Conservation (phyloP, 2,797 vertebrate species). For the Aulostomus chinensis region DNA sequence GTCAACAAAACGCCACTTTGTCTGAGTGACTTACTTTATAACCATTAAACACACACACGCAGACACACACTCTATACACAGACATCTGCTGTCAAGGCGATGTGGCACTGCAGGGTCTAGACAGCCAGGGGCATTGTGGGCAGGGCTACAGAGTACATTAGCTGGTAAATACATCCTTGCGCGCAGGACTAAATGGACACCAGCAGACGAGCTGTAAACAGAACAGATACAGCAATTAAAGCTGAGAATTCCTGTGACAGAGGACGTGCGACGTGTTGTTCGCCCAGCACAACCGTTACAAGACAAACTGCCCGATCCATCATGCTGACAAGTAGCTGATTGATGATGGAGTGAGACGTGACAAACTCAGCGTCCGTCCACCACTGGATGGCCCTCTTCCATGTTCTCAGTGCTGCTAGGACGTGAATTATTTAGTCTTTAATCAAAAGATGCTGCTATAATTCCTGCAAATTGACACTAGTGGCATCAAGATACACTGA, state of each 20-base stretch:
- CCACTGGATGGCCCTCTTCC: no score
- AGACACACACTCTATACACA: constrained; percentile 8
- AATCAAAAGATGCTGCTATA: no score
- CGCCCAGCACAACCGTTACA: no score
- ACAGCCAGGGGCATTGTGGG: constrained; percentile 47
- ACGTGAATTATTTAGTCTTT: no score
- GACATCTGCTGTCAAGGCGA: constrained; percentile 39
- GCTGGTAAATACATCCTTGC: constrained; percentile 13
- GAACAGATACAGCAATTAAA: constrained; percentile 14
- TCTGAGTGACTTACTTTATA: constrained; percentile 5
- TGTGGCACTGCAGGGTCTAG: constrained; percentile 16
- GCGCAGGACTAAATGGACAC: constrained; percentile 13
- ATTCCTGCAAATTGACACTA: no score
- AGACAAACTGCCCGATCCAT: no score
- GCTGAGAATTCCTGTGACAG: constrained; percentile 6
- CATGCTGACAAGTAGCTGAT: no score
- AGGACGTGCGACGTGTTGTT: not conserved
- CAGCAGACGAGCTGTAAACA: not conserved
- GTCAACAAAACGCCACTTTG: constrained; percentile 10
- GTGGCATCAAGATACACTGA: no score
- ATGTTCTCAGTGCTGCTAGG: no score
- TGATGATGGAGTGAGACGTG: no score
- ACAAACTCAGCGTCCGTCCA: no score
- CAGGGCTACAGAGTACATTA: constrained; percentile 20
- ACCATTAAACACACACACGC: constrained; percentile 1